Base-by-base conservation (phyloP, 2,888 invertebrate genomes). In the Athrips mouffetella region DNA sequence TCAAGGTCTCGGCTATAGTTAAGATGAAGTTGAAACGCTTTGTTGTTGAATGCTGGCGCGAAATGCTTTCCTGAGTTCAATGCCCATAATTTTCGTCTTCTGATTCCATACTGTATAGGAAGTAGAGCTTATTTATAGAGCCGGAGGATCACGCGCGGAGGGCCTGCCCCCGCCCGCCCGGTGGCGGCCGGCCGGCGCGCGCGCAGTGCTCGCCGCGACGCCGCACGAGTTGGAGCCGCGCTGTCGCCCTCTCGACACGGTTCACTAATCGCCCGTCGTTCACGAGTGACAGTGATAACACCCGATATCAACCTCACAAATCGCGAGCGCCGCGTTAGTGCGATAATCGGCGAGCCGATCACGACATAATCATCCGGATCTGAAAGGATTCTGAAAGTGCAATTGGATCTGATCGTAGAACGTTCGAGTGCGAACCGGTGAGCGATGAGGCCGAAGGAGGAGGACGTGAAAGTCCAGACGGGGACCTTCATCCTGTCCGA, bases 401-500 rank as follows among this genome's bases (percentile, higher is more conserved):
- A 67, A 71, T 35, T 35, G 16, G 6, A 35, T 64, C 18, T 10
- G 18, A 8, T 35, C 68, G 65, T 69, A 62, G 70, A 70, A 73
- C 73, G 64, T 70, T 67, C 63, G 66, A 60, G 76, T 74, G 76
- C 69, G 65, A 73, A 65, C 62, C 56, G 47, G 39, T 48, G 52
- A 52, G 63, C 62, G 51, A 88, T 88, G 88, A 76, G 87, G 66
- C 86, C 88, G 51, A 88, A 87, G 66, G 88, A 86, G 55, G 79
- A 52, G 57, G 85, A 84, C 61, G 55, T 76, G 54, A 85, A 83
- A 59, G 65, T 84, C 70, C 85, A 87, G 58, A 78, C 80, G 52
- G 89, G 89, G 65, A 87, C 90, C 58, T 87, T 91, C 67, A 91
- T 91, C 51, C 71, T 91, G 62, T 87, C 90, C 59, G 91, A 91